These are phyloP conservation scores for Heliothis virescens DNA, from an alignment of 1,140 invertebrate genomes.

Conservation along the genomic window DNA sequence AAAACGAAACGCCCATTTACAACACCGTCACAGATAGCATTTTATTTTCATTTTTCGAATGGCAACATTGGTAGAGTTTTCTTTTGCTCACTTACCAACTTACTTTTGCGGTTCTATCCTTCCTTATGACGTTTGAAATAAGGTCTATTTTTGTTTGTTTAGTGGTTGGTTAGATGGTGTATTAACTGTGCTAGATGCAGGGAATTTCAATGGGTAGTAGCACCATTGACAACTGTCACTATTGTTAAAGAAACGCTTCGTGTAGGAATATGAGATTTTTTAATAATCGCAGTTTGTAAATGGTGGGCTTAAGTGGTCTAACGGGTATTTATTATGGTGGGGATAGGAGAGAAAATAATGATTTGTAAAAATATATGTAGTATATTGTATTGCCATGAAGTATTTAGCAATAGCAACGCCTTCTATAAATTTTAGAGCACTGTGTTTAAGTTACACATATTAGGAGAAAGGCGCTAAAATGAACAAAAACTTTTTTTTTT, in stretches of 20 bases:
- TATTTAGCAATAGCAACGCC: no score
- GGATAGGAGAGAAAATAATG: not conserved
- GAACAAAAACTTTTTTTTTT: no score
- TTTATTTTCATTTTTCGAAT: slow-evolving; percentile 42
- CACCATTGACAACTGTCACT: slow-evolving; percentile 42
- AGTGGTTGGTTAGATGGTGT: not conserved
- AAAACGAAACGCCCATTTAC: not conserved
- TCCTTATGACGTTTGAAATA: not conserved
- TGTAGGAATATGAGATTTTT: slow-evolving; percentile 54
- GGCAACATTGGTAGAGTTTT: slow-evolving; percentile 19
- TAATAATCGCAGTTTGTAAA: slow-evolving; percentile 60
- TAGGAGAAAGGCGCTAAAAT: no score
- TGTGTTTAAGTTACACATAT: no score
- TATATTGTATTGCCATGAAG: not conserved
- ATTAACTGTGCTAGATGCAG: slow-evolving; percentile 35
- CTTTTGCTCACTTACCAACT: slow-evolving; percentile 24
- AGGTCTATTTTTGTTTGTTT: not conserved
- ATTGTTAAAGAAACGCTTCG: slow-evolving; percentile 55
- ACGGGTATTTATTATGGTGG: slow-evolving; percentile 64
- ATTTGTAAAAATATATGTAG: not conserved
- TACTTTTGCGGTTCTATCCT: not conserved
- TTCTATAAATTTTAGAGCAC: no score
- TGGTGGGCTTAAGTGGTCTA: slow-evolving; percentile 65
- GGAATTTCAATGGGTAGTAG: slow-evolving; percentile 26
- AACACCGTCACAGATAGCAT: slow-evolving; percentile 6